phyloP scores from a whole-genome alignment of 2,888 invertebrate genomes.

The Strigamia maritima region DNA sequence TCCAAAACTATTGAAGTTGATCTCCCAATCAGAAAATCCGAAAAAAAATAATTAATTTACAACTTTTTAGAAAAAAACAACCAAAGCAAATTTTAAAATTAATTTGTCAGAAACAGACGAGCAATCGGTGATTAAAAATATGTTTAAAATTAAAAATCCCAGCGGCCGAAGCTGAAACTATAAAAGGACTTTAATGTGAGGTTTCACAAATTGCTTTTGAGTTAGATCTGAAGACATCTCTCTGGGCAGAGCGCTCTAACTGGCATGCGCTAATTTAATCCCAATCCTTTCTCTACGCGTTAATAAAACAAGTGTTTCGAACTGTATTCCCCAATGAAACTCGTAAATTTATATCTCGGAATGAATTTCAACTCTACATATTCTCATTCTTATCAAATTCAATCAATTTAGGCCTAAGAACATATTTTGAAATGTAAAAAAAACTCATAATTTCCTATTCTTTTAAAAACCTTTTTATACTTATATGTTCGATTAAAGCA shows the following conservation, averaged over 20 bases:
- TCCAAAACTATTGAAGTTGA: background rate
- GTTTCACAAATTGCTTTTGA: background rate
- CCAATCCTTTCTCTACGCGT: background rate
- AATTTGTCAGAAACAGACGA: background rate
- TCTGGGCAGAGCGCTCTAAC: background rate
- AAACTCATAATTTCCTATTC: too few species aligned
- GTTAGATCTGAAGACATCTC: background rate
- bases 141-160: background rate
- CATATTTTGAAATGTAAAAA: too few species aligned
- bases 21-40: too few species aligned
- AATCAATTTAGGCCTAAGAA: too few species aligned
- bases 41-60: too few species aligned
- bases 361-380: slow-evolving; percentile 1
- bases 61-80: too few species aligned
- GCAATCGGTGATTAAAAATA: slow-evolving; percentile 2
- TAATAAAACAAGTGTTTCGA: background rate
- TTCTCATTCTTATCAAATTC: too few species aligned
- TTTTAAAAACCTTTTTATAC: too few species aligned
- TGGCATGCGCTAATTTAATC: background rate
- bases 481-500: too few species aligned
- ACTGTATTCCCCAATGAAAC: background rate
- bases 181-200: background rate
- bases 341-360: background rate
- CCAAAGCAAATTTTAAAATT: background rate
- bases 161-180: background rate